Percentiles rank a stretch among this genome's conserved stretches.
phyloP scores from a whole-genome alignment of 2,888 invertebrate species.

The Conus canariensis region DNA sequence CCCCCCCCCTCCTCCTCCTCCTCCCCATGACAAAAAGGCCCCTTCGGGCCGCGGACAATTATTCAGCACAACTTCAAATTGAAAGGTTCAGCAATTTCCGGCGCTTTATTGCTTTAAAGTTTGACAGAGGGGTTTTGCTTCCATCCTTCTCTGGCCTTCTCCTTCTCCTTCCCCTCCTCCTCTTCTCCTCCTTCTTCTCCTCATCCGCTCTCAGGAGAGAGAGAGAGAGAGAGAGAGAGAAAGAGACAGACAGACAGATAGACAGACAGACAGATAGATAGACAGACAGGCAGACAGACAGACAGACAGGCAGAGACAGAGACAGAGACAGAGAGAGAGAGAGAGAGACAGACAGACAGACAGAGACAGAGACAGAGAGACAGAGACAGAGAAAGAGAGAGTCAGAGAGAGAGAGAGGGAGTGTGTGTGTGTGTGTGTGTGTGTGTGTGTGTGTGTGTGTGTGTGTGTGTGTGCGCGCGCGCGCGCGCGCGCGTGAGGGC shows the following conservation, averaged over 20 bases:
- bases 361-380: neutral
- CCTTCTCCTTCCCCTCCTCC: neutral
- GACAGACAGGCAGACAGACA: too few relatives aligned
- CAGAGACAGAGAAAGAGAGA: too few relatives aligned
- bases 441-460: too few relatives aligned
- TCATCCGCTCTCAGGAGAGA: too few relatives aligned
- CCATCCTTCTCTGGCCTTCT: neutral
- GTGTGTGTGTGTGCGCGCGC: neutral
- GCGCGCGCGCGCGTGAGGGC: neutral
- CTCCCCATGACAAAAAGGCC: conserved; percentile 34
- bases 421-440: neutral
- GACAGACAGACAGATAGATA: too few relatives aligned
- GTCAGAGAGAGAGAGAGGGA: neutral
- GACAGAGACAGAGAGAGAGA: too few relatives aligned
- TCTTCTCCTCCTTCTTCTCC: neutral
- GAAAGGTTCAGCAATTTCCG: conserved; percentile 32
- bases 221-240: too few relatives aligned
- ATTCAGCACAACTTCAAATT: conserved; percentile 39
- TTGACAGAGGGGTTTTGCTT: conserved; percentile 13
- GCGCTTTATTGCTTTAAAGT: conserved; percentile 32
- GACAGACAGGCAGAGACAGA: too few relatives aligned
- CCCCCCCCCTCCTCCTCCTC: neutral
- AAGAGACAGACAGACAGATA: too few relatives aligned
- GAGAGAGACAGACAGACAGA: too few relatives aligned
- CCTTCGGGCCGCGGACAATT: neutral